Evolutionary conservation across 2,888 invertebrate species (phyloP), one percentile per base, ranked within the genome.

Genomic region (Parthenolecanium corni): DNA sequence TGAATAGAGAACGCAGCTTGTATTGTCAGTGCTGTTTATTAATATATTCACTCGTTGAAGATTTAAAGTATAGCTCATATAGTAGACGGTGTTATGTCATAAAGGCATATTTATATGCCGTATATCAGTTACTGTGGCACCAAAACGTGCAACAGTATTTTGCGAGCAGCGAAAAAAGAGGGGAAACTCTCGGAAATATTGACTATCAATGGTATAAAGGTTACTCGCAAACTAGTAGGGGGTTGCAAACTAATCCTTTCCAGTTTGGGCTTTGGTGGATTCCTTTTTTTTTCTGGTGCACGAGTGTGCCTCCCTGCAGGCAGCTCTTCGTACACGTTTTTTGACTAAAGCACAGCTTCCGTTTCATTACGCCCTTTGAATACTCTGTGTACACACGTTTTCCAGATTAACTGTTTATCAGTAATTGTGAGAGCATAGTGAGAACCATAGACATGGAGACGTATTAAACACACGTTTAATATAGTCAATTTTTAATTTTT

Each of bases 311-410:
- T 38, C 58, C 38, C 58, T 49, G 58, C 58, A 49, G 58, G 58
- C 49, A 49, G 49, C 49, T 14, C 31, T n/a, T 9, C 53, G 36
- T 53, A 38, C 49, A 47, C 58, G 21, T 14, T 21, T 20, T 58
- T 51, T 38, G 49, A 38, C 20, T 31, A 47, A 46, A 49, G 46
- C 58, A 11, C 49, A 23, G 58, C 58, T 58, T 58, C 49, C 58
- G 58, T 58, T 58, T 58, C 58, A 58, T 58, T 58, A 58, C 56
- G 49, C 49, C 31, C 31, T 47, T 51, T 58, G 49, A 58, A 58
- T 58, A 31, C 23, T 40, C 36, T 16, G n/a, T 24, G 44, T n/a
- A 20, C 49, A 51, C 58, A 49, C 58, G 47, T 36, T 53, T 53
- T 58, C 2, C 38, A 38, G 58, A 58, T 58, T 58, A 58, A 40